Base-by-base conservation (phyloP, 2,797 vertebrate species). In the Catostomus latipinnis region DNA sequence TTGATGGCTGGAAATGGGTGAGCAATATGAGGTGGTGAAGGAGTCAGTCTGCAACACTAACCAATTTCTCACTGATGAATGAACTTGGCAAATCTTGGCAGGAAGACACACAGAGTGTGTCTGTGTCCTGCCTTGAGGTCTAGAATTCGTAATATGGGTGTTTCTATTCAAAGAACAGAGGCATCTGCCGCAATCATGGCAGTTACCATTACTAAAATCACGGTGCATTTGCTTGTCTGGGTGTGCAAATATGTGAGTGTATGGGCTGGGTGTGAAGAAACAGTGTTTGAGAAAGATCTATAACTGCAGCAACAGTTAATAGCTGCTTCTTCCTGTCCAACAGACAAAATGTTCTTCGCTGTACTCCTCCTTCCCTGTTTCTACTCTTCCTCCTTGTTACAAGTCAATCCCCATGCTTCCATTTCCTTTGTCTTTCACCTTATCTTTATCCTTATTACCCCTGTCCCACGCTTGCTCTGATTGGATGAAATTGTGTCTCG, bases 401-500 rank as follows among this genome's bases (percentile, higher is more conserved):
- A 49, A 53, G 61, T 74, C 70, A 74, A 61, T 70, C 68, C 53
- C 52, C 54, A 53, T 60, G 66, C 45, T 65, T 81, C 4, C n/a
- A 2, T 60, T 70, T 67, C 54, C 74, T 70, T 83, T 74, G 56
- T 79, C 70, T 80, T 66, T 78, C 18, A 49, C 71, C 57, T 61
- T 74, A 56, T 66, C 60, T 76, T 14, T 70, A 48, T 49, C 74
- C 53, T 71, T 18, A 77, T 53, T 66, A 34, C 76, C 74, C 43
- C 84, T 72, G 78, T 81, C 80, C 86, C 81, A 81, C 84, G 80
- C 81, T 84, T 89, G 87, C 87, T 84, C 84, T 86, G 92, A 94
- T 93, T 93, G 91, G 92, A 69, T 78, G 65, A 86, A 86, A 76
- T 73, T 80, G 57, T 63, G 83, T 86, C 88, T 93, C 90, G 89